Conservation (phyloP, 2,113 vertebrate genomes). For the Smithornis capensis region DNA sequence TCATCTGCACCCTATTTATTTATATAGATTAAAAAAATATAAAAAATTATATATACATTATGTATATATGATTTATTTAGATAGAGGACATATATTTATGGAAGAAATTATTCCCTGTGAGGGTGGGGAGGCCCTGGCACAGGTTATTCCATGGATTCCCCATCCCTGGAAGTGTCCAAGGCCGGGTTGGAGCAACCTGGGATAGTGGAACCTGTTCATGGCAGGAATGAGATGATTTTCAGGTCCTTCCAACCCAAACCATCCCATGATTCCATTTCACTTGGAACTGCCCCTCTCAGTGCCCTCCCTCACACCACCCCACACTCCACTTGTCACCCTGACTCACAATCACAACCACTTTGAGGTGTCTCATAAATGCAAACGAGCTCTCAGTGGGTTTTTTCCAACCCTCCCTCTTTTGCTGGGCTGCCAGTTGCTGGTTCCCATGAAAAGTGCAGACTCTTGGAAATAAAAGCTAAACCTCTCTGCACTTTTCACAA, state of each 20-base stretch:
- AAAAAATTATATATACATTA: too few species aligned
- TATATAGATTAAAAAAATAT: too few species aligned
- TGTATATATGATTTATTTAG: too few species aligned
- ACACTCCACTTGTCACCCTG: not conserved
- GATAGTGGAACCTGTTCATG: not conserved
- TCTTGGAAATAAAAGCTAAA: not conserved
- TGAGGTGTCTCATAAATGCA: not conserved
- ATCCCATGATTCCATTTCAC: fast-evolving
- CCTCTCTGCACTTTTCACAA: not conserved
- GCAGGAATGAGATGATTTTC: not conserved
- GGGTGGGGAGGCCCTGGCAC: fast-evolving
- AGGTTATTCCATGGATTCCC: fast-evolving
- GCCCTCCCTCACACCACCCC: not conserved
- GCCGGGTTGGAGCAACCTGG: not conserved
- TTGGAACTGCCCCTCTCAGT: not conserved
- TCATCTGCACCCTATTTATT: fast-evolving
- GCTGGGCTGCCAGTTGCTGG: not conserved
- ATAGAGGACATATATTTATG: fast-evolving
- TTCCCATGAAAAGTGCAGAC: not conserved
- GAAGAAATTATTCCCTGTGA: not conserved
- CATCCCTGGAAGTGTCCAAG: not conserved
- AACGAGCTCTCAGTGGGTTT: not conserved
- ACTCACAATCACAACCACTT: not conserved
- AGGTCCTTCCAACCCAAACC: not conserved
- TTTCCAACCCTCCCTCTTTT: not conserved